Evolutionary conservation across 2,888 invertebrate species (phyloP).

Genomic region (Diogma glabrata): DNA sequence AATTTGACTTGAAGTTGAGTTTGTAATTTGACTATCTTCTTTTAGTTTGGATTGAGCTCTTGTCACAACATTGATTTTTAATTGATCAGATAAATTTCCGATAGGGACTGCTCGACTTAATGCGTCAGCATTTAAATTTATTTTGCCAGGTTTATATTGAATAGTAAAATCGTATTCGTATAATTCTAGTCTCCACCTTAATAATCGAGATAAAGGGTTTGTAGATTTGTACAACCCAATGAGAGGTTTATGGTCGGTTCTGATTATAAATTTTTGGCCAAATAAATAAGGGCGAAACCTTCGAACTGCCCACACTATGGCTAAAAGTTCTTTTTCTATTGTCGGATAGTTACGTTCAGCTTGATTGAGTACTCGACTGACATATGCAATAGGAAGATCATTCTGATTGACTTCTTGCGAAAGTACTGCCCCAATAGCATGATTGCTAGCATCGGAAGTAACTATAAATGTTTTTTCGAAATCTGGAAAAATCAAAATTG

Average conservation of each 20-base stretch:
- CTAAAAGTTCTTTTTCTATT: not conserved
- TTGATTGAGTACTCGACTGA: too few species aligned
- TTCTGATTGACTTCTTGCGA: too few species aligned
- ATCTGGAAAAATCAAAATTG: too few species aligned
- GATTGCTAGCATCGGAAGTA: too few species aligned
- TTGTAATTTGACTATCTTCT: too few species aligned
- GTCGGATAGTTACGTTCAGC: not conserved
- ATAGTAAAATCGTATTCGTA: not conserved
- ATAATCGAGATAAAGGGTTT: not conserved
- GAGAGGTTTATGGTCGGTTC: not conserved
- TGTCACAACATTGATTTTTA: too few species aligned
- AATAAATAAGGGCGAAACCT: not conserved
- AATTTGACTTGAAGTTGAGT: not conserved
- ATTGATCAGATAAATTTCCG: too few species aligned
- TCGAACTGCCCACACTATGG: not conserved
- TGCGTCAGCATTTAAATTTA: not conserved
- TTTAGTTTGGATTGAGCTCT: not conserved
- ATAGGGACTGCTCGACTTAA: too few species aligned
- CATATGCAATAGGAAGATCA: too few species aligned
- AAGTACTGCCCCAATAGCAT: too few species aligned
- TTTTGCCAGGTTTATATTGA: not conserved
- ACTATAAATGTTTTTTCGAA: too few species aligned
- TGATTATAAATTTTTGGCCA: not conserved
- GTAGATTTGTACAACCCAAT: not conserved
- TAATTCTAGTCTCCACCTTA: not conserved